Conservation (phyloP, 2,797 vertebrate species). For the Sitta carolinensis region DNA sequence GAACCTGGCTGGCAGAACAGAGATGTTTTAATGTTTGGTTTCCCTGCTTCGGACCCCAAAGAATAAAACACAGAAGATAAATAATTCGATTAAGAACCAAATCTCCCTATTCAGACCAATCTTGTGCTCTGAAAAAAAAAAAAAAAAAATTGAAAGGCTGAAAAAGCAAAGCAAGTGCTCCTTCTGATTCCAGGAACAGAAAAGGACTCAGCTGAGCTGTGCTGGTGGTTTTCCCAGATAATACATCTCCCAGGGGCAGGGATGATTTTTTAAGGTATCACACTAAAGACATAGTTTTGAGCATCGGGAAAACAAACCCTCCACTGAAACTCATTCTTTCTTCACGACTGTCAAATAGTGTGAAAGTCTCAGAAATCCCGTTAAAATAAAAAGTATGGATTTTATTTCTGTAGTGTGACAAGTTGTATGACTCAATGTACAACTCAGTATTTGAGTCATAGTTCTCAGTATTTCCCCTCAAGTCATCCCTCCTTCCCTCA, state of each 20-base stretch:
- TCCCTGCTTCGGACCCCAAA: neutral
- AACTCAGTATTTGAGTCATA: neutral
- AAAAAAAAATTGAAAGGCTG: neutral
- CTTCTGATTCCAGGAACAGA: neutral
- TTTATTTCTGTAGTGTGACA: slow-evolving; percentile 1
- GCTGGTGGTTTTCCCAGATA: neutral
- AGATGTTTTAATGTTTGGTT: neutral
- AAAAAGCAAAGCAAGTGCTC: neutral
- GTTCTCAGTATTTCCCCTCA: slow-evolving; percentile 35
- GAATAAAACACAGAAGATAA: neutral
- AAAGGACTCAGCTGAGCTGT: neutral
- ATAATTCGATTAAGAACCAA: neutral
- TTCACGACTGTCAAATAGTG: neutral
- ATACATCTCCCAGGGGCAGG: neutral
- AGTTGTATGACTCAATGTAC: slow-evolving; percentile 7
- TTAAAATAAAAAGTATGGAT: neutral
- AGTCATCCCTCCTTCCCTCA: neutral
- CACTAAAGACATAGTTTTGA: neutral
- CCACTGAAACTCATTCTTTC: neutral
- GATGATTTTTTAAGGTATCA: neutral
- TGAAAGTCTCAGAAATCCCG: slow-evolving; percentile 19
- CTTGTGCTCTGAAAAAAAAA: neutral
- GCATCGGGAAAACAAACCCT: neutral
- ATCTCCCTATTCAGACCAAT: neutral
- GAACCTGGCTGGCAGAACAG: neutral